Base-by-base conservation (phyloP, 1,140 invertebrate species). In the Neelides sp. region DNA sequence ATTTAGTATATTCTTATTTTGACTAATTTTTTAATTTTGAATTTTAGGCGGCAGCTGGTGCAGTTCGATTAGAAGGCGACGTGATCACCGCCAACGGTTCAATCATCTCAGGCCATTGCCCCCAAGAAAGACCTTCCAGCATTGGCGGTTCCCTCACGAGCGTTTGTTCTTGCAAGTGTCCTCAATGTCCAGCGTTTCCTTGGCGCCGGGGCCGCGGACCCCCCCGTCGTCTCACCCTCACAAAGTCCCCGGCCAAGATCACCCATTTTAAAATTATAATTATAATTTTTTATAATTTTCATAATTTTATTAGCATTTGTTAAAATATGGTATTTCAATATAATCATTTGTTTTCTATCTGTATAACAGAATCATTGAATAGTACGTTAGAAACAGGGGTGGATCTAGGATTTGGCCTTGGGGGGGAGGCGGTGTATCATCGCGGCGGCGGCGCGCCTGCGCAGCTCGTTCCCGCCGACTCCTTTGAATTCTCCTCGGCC, bases 171-270 rank as follows among this genome's bases (percentile, higher is more conserved):
- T 60, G 58, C 43, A 52, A 55, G 24, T 60, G 58, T 50, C 54
- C 54, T 7, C 54, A 57, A 44, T 71, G 27, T 69, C 68, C 35
- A 3, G n/a, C 28, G 61, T 62, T 39, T 62, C 54, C 47, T 20
- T 61, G 56, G 53, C 61, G 35, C 41, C 28, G 44, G 7, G 54
- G 54, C 26, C 41, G 48, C 3, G 48, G 55, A 22, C 58, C 58
- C 2, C 60, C 63, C 37, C 65, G 64, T 44, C 55, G 80, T 52
- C 83, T 79, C 65, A 78, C 78, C 45, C 73, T 81, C 34, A 73
- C 79, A 36, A 72, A 80, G 58, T 82, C 79, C 48, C 78, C 81
- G 35, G 78, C 78, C 19, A 80, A 82, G 66, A 80, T 82, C 41
- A 72, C 78, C 24, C 80, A 83, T 65, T 65, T 83, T 50, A 66